Evolutionary conservation across 1,140 invertebrate species (phyloP).

Genomic region (Papilio xuthus): DNA sequence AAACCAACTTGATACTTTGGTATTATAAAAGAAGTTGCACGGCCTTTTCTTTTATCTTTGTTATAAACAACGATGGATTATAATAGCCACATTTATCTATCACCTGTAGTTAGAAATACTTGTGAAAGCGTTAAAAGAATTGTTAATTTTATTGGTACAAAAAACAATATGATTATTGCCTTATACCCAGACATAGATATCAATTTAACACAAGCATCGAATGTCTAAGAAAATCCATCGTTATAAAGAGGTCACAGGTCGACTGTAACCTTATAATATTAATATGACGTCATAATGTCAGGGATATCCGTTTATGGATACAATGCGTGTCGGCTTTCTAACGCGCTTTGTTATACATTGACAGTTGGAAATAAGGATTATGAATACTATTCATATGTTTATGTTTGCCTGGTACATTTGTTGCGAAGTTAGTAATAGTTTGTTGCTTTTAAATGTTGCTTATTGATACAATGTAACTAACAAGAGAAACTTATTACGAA

Average conservation of each 20-base stretch:
- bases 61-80: too few species aligned
- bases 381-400: background rate
- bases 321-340: slow-evolving; percentile 23
- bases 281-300: slow-evolving; percentile 24
- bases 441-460: too few species aligned
- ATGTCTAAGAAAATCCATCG: slow-evolving; percentile 10
- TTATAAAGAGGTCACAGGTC: slow-evolving; percentile 9
- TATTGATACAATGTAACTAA: too few species aligned
- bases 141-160: too few species aligned
- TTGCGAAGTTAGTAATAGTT: background rate
- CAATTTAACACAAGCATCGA: background rate
- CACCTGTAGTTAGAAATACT: too few species aligned
- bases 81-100: too few species aligned
- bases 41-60: too few species aligned
- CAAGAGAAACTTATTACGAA: too few species aligned
- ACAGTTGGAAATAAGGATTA: slow-evolving; percentile 25
- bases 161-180: background rate
- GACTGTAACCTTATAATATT: slow-evolving; percentile 21
- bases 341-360: slow-evolving; percentile 21
- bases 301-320: slow-evolving; percentile 23
- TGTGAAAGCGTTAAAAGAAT: too few species aligned
- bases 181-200: too few species aligned
- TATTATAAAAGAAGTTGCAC: too few species aligned
- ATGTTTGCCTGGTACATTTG: background rate
- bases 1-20: too few species aligned